phyloP scores from a whole-genome alignment of 2,113 vertebrate genomes.

The Microcebus murinus region DNA sequence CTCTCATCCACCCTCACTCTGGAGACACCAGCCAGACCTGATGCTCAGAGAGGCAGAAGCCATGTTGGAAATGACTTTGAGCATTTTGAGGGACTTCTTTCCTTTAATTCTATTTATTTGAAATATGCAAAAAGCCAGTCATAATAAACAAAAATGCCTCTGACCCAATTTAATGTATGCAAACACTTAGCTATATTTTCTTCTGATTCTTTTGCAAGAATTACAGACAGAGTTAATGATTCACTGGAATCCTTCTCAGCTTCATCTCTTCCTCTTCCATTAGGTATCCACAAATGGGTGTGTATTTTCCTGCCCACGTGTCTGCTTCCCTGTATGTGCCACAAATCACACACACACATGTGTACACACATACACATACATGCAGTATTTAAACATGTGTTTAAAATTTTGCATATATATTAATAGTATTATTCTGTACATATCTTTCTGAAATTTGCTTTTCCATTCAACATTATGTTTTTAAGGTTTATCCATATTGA shows the following conservation, averaged over 20 bases:
- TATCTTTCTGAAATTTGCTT: neutral
- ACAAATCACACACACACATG: too few species aligned
- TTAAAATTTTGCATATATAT: neutral
- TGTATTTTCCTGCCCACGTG: too few species aligned
- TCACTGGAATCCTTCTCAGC: neutral
- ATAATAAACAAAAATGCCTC: too few species aligned
- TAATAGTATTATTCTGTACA: too few species aligned
- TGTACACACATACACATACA: rapidly evolving
- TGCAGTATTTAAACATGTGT: neutral
- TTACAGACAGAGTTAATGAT: neutral
- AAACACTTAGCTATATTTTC: neutral
- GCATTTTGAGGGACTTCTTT: too few species aligned
- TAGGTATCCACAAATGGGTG: neutral
- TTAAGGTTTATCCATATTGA: neutral
- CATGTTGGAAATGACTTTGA: rapidly evolving
- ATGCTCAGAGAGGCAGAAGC: neutral
- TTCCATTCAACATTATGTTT: neutral
- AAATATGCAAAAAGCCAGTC: neutral
- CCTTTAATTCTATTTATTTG: neutral
- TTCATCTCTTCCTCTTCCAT: neutral
- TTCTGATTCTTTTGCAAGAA: neutral
- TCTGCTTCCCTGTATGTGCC: too few species aligned
- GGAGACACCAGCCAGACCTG: neutral
- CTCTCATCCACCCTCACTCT: rapidly evolving
- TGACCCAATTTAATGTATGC: too few species aligned